These are phyloP conservation scores for Didymodactylos carnosus DNA, from an alignment of 2,888 invertebrate genomes.

Conservation along the genomic window DNA sequence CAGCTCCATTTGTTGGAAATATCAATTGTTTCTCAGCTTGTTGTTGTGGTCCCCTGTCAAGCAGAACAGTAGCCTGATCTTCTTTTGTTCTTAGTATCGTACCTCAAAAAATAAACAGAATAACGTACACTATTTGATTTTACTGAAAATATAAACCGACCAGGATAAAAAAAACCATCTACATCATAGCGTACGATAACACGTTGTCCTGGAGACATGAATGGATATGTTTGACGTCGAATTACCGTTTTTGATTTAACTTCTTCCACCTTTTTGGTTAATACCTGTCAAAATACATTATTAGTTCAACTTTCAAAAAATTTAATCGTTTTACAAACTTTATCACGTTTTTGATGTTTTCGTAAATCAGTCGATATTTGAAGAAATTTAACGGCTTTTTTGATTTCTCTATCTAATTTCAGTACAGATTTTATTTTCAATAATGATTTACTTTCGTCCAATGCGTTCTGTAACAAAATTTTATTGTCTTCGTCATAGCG, in stretches of 20 bases:
- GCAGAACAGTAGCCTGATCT: background rate
- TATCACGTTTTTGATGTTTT: background rate
- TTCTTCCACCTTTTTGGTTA: no score
- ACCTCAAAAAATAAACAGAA: background rate
- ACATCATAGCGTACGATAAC: background rate
- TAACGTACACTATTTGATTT: background rate
- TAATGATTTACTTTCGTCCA: background rate
- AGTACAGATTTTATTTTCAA: background rate
- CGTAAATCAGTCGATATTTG: background rate
- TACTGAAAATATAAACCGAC: background rate
- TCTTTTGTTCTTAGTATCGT: background rate
- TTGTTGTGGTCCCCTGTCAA: background rate
- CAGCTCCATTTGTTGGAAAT: background rate
- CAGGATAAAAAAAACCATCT: background rate
- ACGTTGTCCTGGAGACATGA: background rate
- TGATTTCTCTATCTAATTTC: background rate
- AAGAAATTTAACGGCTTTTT: background rate
- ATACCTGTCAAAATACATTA: no score
- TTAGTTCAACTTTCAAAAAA: background rate
- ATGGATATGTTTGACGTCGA: background rate
- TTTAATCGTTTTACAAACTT: no score
- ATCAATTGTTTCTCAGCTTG: background rate
- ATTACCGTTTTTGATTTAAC: background rate
- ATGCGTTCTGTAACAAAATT: background rate
- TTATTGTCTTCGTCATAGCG: background rate